Conservation (phyloP, 2,113 vertebrate species). For the Isurus oxyrinchus region DNA sequence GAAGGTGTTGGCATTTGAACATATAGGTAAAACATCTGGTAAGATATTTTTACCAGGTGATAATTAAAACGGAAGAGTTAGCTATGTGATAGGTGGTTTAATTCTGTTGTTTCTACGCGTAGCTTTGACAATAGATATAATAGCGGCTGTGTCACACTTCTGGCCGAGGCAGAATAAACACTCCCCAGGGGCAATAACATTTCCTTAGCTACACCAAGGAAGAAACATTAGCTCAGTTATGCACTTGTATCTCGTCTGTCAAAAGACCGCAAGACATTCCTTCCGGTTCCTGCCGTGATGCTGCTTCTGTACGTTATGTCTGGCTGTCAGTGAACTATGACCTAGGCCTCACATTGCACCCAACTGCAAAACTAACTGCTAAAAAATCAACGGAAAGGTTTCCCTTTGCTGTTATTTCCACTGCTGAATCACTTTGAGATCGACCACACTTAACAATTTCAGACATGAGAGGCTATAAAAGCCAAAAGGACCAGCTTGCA, state of each 20-base stretch:
- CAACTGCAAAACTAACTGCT: not conserved
- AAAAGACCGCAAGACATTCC: no score
- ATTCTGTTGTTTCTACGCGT: not conserved
- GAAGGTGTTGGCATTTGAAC: not conserved
- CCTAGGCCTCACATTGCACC: not conserved
- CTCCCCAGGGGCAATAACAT: not conserved
- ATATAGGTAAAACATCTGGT: not conserved
- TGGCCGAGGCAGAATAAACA: not conserved
- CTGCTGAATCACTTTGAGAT: not conserved
- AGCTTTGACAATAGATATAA: not conserved
- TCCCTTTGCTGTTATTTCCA: not conserved
- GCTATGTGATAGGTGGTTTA: not conserved
- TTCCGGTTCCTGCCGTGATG: not conserved
- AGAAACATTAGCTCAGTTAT: not conserved
- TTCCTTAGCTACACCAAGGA: not conserved
- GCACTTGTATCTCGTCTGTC: not conserved
- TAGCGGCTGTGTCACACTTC: not conserved
- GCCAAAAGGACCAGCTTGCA: not conserved
- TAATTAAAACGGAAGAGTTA: not conserved
- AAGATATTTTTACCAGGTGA: not conserved
- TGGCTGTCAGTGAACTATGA: not conserved
- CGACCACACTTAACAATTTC: not conserved
- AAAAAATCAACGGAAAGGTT: not conserved
- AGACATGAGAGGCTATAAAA: not conserved
- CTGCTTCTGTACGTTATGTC: not conserved